Evolutionary conservation across 2,797 vertebrate species (phyloP).

Genomic region (Holocentrus rufus): DNA sequence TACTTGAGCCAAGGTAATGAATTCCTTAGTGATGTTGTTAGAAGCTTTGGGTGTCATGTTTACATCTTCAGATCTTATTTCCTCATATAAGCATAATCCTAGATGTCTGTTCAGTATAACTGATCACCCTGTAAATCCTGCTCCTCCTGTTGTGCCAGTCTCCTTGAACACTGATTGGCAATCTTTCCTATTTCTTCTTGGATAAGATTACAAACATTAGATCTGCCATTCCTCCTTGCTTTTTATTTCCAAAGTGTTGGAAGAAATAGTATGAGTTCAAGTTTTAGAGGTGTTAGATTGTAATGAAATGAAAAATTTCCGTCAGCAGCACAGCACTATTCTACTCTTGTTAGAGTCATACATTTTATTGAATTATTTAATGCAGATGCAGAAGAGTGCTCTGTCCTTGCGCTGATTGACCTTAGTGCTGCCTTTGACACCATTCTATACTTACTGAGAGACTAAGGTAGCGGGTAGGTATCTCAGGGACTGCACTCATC

Average conservation of each 20-base stretch:
- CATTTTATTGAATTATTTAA: no score
- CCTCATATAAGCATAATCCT: no score
- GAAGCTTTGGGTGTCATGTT: no score
- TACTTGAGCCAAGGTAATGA: slow-evolving; percentile 3
- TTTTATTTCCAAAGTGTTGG: neutral
- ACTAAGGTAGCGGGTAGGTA: neutral
- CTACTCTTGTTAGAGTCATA: neutral
- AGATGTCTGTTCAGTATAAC: no score
- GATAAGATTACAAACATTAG: no score
- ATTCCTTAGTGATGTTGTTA: slow-evolving; percentile 8
- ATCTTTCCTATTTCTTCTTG: no score
- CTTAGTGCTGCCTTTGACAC: neutral
- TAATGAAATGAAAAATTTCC: neutral
- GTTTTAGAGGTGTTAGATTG: neutral
- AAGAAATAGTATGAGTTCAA: neutral
- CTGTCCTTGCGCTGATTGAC: neutral
- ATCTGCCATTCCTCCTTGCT: no score
- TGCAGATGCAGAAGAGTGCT: neutral
- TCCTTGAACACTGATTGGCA: no score
- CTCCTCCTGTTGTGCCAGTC: no score
- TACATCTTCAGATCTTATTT: no score
- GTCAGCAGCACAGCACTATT: neutral
- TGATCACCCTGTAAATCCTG: no score
- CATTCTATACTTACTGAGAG: neutral
- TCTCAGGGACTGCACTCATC: neutral